A percentile compares a stretch with the other conserved stretches of the same genome.
phyloP scores from a whole-genome alignment of 1,140 invertebrate genomes.

The Pogonus chalceus region DNA sequence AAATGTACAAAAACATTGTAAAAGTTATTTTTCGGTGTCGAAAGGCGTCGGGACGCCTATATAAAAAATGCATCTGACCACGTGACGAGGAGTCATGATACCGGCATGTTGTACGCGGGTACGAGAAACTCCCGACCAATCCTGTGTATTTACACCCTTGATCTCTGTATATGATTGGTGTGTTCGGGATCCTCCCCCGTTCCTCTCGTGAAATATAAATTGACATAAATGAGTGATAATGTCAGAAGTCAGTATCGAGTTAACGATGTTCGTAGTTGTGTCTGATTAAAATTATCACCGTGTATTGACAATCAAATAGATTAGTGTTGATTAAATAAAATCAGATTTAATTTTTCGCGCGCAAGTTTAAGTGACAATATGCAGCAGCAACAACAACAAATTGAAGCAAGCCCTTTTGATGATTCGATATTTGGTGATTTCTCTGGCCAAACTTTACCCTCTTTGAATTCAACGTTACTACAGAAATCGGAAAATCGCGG shows the following conservation, averaged over 20 bases:
- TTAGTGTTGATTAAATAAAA: conserved; percentile 7
- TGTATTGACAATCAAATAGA: background rate
- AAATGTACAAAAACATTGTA: too few relatives aligned
- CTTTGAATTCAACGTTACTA: conserved; percentile 33
- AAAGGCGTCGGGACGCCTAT: background rate
- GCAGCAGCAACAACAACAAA: conserved; percentile 23
- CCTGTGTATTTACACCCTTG: conserved; percentile 4
- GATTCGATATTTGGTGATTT: conserved; percentile 67
- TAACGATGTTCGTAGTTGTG: conserved; percentile 10
- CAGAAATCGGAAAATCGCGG: conserved; percentile 35
- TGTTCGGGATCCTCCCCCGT: conserved; percentile 20
- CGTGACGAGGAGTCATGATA: background rate
- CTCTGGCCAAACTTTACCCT: conserved; percentile 46
- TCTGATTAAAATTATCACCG: background rate
- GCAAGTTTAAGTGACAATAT: background rate
- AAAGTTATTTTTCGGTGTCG: too few relatives aligned
- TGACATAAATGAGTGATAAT: conserved; percentile 36
- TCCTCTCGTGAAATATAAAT: conserved; percentile 38
- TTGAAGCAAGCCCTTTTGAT: conserved; percentile 65
- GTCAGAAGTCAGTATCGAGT: conserved; percentile 33
- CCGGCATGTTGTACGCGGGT: background rate
- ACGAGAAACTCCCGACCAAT: conserved; percentile 10
- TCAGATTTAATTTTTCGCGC: conserved; percentile 3
- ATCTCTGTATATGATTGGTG: conserved; percentile 3
- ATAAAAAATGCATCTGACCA: background rate